Percentiles rank a stretch among this genome's conserved stretches.
These are phyloP conservation scores for Pachycephus smyrnensis DNA, from an alignment of 2,888 invertebrate species.

Conservation along the genomic window DNA sequence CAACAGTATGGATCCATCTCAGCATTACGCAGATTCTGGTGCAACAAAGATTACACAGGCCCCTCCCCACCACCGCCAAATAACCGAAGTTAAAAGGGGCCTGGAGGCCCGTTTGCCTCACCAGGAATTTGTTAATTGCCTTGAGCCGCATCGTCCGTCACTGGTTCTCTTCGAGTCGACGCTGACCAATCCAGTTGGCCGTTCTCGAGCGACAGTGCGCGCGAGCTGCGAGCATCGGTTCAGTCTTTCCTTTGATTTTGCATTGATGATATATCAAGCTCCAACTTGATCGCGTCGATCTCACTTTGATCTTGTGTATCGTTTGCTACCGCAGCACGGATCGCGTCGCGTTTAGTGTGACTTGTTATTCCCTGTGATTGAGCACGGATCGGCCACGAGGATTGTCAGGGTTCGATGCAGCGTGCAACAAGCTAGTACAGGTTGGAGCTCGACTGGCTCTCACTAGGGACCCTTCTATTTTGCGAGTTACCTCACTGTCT, in stretches of 20 bases:
- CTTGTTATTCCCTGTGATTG: not conserved
- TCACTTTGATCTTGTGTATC: not conserved
- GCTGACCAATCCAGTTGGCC: conserved; percentile 4
- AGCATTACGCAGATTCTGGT: not conserved
- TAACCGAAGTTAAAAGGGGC: not conserved
- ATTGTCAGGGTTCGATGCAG: not conserved
- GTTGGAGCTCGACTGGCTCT: not conserved
- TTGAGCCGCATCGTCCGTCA: not conserved
- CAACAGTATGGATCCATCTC: not conserved
- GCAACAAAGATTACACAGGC: not conserved
- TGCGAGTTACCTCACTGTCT: not conserved
- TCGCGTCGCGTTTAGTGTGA: not conserved
- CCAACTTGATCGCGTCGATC: not conserved
- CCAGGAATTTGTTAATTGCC: not conserved
- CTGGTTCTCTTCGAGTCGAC: not conserved
- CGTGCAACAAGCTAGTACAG: not conserved
- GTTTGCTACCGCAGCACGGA: not conserved
- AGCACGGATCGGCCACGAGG: not conserved
- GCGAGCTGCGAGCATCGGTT: not conserved
- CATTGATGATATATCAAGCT: not conserved
- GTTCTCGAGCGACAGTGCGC: not conserved
- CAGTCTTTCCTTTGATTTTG: not conserved
- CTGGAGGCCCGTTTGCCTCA: not conserved
- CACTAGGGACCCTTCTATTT: not conserved
- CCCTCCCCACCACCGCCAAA: not conserved